Conservation (phyloP, 2,113 vertebrate genomes). For the Ranitomeya imitator region DNA sequence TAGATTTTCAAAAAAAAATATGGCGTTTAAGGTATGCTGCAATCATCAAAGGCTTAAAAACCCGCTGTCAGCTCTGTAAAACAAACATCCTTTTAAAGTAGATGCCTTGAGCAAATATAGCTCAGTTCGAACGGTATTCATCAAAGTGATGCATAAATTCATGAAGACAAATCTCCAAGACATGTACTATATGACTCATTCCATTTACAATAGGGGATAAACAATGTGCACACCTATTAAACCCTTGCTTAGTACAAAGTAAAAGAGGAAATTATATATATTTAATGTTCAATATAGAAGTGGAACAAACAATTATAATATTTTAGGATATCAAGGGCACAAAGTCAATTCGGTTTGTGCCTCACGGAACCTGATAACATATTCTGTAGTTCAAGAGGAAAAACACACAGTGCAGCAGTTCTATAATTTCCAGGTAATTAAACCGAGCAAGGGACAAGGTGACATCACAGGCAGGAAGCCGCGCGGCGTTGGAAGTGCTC, state of each 20-base stretch:
- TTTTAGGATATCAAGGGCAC: conserved; percentile 23
- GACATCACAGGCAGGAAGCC: conserved; percentile 34
- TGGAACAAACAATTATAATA: not conserved
- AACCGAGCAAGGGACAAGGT: conserved; percentile 32
- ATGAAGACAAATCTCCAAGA: conserved; percentile 44
- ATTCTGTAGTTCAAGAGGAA: not conserved
- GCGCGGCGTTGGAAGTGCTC: not conserved
- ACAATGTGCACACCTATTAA: conserved; percentile 12
- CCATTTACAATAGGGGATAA: conserved; percentile 2
- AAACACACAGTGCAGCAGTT: not conserved
- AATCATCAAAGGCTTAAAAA: conserved; percentile 3
- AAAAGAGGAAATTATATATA: not conserved
- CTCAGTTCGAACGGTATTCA: not conserved
- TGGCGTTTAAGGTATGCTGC: not conserved
- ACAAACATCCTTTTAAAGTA: conserved; percentile 4
- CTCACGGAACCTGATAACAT: conserved; percentile 10
- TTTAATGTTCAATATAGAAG: not conserved
- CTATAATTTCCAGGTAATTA: conserved; percentile 31
- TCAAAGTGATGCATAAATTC: conserved; percentile 32
- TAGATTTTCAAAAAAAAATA: not conserved
- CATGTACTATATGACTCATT: conserved; percentile 20
- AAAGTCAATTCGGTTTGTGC: conserved; percentile 4
- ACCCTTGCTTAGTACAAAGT: not conserved
- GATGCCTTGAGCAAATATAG: conserved; percentile 24
- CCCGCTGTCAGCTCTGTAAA: not conserved